Conservation (phyloP, 2,888 invertebrate genomes). For the Sinodicranocentrus sp. region DNA sequence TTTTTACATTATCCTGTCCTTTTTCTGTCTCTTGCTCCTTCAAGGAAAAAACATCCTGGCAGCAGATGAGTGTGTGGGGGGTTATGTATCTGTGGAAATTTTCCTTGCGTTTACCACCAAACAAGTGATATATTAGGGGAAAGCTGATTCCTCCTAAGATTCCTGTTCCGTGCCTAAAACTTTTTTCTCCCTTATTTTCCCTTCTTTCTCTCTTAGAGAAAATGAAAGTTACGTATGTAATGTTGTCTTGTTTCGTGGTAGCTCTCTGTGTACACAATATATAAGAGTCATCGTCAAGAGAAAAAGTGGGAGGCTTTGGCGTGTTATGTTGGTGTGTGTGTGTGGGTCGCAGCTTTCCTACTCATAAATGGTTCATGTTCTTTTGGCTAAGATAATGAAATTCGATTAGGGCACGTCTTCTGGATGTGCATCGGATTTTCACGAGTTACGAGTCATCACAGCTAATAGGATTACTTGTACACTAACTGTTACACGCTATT, state of each 20-base stretch:
- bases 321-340: not conserved
- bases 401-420: conserved; percentile 76
- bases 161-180: not conserved
- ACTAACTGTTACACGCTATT: conserved; percentile 70
- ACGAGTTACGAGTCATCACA: conserved; percentile 76
- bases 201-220: not conserved
- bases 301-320: no score
- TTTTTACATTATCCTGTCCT: conserved; percentile 30
- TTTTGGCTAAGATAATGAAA: conserved; percentile 76
- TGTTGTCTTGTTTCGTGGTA: no score
- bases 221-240: conserved; percentile 15
- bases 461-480: conserved; percentile 76
- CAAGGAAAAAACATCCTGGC: no score
- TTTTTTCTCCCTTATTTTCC: conserved; percentile 15
- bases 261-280: no score
- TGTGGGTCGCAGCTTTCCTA: not conserved
- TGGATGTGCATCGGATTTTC: conserved; percentile 76
- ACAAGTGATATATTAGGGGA: conserved; percentile 4
- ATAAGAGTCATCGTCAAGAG: no score
- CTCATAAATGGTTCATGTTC: conserved; percentile 75
- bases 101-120: no score
- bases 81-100: no score
- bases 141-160: not conserved
- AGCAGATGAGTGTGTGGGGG: no score
- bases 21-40: conserved; percentile 30